phyloP scores from a whole-genome alignment of 2,797 vertebrate species.

The Aselliscus stoliczkanus region DNA sequence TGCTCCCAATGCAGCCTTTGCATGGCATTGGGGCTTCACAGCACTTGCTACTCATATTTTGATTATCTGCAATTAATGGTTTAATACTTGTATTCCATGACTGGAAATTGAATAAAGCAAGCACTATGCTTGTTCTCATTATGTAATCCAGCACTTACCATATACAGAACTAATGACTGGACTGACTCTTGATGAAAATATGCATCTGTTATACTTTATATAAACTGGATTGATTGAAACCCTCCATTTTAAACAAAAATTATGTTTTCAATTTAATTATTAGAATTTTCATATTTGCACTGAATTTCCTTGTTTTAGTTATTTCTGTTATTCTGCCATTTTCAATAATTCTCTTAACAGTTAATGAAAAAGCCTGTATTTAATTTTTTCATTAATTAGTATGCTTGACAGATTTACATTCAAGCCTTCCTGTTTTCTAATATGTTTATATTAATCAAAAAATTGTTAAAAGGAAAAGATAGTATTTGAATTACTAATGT shows the following conservation, averaged over 20 bases:
- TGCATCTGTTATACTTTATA: not conserved
- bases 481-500: not conserved
- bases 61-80: not conserved
- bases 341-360: conserved; percentile 4
- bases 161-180: not conserved
- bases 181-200: not conserved
- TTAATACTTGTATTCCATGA: not conserved
- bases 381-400: conserved; percentile 24
- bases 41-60: not conserved
- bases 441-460: not conserved
- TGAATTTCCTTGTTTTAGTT: not conserved
- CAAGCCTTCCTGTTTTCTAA: not conserved
- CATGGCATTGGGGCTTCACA: not conserved
- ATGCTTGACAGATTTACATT: not conserved
- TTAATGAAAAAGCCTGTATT: not conserved
- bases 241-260: not conserved
- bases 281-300: not conserved
- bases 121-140: not conserved
- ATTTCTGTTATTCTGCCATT: not conserved
- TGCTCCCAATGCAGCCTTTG: not conserved
- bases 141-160: not conserved
- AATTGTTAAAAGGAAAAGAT: not conserved
- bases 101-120: not conserved
- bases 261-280: not conserved
- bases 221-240: not conserved